A percentile compares a stretch with the other conserved stretches of the same genome.
These are phyloP conservation scores for Parotia lawesii DNA, from an alignment of 2,113 vertebrate genomes.

Conservation along the genomic window DNA sequence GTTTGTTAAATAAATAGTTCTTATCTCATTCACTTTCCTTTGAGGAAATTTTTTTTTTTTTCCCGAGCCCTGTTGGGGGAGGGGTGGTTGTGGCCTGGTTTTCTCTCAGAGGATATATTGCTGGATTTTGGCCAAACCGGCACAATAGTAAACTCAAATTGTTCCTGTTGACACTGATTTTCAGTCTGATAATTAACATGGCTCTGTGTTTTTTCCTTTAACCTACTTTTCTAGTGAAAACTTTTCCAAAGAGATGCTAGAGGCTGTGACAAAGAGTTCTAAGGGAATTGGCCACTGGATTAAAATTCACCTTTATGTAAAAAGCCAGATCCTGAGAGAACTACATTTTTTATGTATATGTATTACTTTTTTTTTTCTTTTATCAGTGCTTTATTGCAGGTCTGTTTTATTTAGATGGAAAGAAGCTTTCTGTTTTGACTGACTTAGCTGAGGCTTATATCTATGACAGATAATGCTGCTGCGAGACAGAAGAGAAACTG, in stretches of 20 bases:
- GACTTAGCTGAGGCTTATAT: background rate
- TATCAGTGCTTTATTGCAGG: background rate
- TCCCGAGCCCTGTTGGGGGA: too few species aligned
- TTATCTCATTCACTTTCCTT: too few species aligned
- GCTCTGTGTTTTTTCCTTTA: background rate
- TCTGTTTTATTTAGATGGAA: background rate
- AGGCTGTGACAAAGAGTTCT: slow-evolving; percentile 2
- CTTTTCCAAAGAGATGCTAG: background rate
- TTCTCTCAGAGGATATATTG: too few species aligned
- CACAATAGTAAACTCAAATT: background rate
- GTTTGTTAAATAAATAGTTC: too few species aligned
- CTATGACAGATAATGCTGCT: background rate
- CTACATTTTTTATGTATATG: background rate
- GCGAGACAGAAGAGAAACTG: slow-evolving; percentile 2
- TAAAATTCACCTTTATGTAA: slow-evolving; percentile 49
- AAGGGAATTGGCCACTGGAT: slow-evolving; percentile 8
- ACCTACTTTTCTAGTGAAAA: slow-evolving; percentile 32
- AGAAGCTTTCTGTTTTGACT: slow-evolving; percentile 13
- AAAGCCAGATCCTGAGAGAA: background rate
- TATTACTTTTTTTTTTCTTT: background rate
- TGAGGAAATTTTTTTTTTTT: too few species aligned
- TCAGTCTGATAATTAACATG: background rate
- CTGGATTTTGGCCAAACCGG: too few species aligned
- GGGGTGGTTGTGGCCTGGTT: too few species aligned
- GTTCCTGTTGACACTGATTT: slow-evolving; percentile 16